Conservation (phyloP, 2,888 invertebrate species). For the Pelosia muscerda region DNA sequence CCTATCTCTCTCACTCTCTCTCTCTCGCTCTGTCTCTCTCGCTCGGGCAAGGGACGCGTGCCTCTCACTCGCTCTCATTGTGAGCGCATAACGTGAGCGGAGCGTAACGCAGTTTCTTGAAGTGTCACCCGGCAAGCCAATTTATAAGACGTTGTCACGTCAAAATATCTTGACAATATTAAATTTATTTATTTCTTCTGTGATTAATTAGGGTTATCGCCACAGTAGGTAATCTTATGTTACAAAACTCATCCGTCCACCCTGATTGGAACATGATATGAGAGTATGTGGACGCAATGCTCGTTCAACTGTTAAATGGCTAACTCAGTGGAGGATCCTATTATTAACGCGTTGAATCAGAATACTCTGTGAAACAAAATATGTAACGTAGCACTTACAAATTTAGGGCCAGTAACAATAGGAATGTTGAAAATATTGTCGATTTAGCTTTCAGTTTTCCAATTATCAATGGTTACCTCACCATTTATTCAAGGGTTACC, state of each 20-base stretch:
- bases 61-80: no score
- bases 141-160: no score
- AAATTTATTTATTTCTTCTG: not conserved
- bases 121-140: no score
- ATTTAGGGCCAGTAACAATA: not conserved
- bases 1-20: no score
- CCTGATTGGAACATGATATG: not conserved
- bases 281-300: slow-evolving; percentile 4
- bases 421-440: no score
- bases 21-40: no score
- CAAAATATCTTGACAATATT: not conserved
- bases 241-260: not conserved
- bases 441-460: no score
- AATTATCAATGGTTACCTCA: no score
- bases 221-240: not conserved
- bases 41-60: no score
- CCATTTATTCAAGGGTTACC: no score
- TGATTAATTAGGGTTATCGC: not conserved
- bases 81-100: no score
- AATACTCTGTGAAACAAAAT: not conserved
- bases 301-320: slow-evolving; percentile 1
- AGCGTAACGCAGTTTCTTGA: no score
- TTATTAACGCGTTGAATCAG: slow-evolving; percentile 1
- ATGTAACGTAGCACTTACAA: not conserved
- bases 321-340: not conserved